Conservation (phyloP, 1,140 invertebrate genomes). For the Apocrypta bakeri region DNA sequence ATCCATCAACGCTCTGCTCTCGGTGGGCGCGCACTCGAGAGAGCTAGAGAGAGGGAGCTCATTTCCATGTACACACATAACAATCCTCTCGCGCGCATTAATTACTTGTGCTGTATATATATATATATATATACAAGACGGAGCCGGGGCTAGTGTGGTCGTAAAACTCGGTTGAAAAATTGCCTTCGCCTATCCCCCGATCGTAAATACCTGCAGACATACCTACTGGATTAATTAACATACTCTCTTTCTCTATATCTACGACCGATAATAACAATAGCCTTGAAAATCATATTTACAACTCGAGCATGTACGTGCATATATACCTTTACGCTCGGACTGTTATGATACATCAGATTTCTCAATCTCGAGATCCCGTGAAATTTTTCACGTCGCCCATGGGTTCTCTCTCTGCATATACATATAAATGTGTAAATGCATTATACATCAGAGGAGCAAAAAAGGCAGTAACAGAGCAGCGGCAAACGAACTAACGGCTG, state of each 20-base stretch:
- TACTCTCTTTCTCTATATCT: not conserved
- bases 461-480: conserved; percentile 10
- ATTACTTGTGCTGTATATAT: not conserved
- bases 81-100: conserved; percentile 15
- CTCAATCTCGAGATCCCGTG: conserved; percentile 47
- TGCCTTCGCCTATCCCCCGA: not conserved
- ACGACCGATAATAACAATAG: not conserved
- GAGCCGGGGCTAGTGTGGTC: no score
- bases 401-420: not conserved
- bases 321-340: not conserved
- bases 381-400: conserved; percentile 18
- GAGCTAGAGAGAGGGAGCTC: not conserved
- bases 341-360: conserved; percentile 11
- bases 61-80: conserved; percentile 4
- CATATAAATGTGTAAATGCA: not conserved
- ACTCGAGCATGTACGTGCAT: not conserved
- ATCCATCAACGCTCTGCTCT: conserved; percentile 12
- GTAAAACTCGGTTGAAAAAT: conserved; percentile 22
- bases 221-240: not conserved
- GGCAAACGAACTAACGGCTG: conserved; percentile 32
- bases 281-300: not conserved
- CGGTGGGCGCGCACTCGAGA: no score
- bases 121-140: not conserved
- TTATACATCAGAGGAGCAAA: not conserved
- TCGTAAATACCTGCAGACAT: not conserved